phyloP scores from a whole-genome alignment of 2,888 invertebrate genomes.

The Amblyjoppa fuscipennis region DNA sequence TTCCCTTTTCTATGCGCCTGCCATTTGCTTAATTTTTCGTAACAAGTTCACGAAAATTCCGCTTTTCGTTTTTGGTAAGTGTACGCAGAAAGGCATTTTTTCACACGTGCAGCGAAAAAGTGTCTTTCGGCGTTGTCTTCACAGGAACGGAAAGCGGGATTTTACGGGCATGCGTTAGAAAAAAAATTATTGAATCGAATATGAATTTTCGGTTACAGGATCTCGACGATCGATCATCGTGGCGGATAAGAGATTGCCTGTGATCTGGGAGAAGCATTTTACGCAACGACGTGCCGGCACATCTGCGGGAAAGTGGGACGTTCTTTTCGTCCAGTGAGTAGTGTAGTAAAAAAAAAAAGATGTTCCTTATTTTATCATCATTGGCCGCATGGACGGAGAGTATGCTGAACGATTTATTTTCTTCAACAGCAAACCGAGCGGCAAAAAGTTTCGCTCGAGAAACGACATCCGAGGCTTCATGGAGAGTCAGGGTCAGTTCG shows the following conservation, averaged over 20 bases:
- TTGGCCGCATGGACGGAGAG: not conserved
- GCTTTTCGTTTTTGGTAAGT: no score
- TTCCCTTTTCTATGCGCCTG: no score
- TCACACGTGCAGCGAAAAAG: no score
- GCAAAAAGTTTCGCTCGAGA: conserved; percentile 88
- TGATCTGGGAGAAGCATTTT: conserved; percentile 93
- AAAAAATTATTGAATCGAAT: not conserved
- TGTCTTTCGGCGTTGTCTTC: no score
- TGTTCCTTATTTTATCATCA: conserved; percentile 1
- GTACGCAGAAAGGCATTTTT: no score
- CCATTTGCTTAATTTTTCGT: no score
- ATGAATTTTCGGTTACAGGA: conserved; percentile 72
- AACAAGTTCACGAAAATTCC: no score
- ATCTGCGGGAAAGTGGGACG: conserved; percentile 94
- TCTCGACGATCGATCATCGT: conserved; percentile 88
- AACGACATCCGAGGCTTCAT: conserved; percentile 87
- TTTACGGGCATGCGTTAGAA: no score
- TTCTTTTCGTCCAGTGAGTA: conserved; percentile 89
- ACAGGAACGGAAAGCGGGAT: no score
- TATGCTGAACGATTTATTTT: not conserved
- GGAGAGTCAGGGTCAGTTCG: conserved; percentile 83
- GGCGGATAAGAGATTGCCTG: conserved; percentile 90
- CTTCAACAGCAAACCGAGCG: conserved; percentile 86
- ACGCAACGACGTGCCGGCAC: conserved; percentile 89
- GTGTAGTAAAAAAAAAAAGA: not conserved